These are phyloP conservation scores for Mesochorus sp. DNA, from an alignment of 2,888 invertebrate species.

Conservation along the genomic window DNA sequence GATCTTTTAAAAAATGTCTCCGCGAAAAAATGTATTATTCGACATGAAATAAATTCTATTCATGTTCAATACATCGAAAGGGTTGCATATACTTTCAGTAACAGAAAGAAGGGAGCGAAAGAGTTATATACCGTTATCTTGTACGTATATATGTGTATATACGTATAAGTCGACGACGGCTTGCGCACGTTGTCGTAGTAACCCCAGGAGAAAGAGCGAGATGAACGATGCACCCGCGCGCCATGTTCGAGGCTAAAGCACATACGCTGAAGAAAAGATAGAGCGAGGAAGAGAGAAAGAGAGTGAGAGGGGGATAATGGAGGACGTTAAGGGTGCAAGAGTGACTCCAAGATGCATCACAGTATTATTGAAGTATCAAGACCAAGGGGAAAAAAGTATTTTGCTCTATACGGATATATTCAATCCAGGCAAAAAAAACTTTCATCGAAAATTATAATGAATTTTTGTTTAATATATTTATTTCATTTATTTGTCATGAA, in stretches of 20 bases:
- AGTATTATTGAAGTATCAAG: constrained; percentile 17
- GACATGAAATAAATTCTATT: too few relatives aligned
- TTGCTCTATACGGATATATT: too few relatives aligned
- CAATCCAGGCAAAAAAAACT: too few relatives aligned
- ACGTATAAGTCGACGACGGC: constrained; percentile 25
- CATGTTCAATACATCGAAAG: too few relatives aligned
- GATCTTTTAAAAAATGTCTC: too few relatives aligned
- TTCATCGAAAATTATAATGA: too few relatives aligned
- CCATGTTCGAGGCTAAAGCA: constrained; percentile 12
- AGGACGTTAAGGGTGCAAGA: constrained; percentile 4
- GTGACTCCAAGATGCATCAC: constrained; percentile 24
- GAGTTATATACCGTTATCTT: constrained; percentile 19
- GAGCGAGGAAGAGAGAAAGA: constrained; percentile 10
- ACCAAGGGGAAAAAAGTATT: neutral
- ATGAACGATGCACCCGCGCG: constrained; percentile 1
- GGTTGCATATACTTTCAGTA: neutral
- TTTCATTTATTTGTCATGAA: too few relatives aligned
- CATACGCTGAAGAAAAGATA: neutral
- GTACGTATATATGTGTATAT: neutral
- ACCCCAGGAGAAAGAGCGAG: constrained; percentile 13
- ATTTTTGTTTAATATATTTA: too few relatives aligned
- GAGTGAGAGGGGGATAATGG: constrained; percentile 36
- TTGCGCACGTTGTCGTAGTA: constrained; percentile 10
- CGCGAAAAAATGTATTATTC: too few relatives aligned
- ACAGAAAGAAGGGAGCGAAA: constrained; percentile 34